Evolutionary conservation across 2,797 vertebrate genomes (phyloP).

Genomic region (Cetoscarus ocellatus): DNA sequence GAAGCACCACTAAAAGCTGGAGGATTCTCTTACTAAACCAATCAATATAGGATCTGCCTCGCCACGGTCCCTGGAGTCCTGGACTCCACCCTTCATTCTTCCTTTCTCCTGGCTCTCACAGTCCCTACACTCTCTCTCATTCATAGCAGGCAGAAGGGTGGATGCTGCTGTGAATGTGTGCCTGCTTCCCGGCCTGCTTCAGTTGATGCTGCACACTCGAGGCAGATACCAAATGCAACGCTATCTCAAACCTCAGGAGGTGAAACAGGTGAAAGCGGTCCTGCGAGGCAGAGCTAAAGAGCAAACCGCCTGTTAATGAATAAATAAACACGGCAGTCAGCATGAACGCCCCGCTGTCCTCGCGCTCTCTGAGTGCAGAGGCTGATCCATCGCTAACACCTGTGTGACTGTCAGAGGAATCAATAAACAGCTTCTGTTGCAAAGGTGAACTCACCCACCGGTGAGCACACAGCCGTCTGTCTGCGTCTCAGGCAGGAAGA

Average conservation of each 20-base stretch:
- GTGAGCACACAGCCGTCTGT: constrained; percentile 12
- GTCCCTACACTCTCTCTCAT: constrained; percentile 57
- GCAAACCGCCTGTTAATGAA: constrained; percentile 66
- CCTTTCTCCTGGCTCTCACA: constrained; percentile 35
- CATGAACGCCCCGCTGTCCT: constrained; percentile 49
- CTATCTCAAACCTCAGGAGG: constrained; percentile 54
- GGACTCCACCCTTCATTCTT: constrained; percentile 65
- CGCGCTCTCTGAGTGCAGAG: constrained; percentile 38
- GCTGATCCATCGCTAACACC: constrained; percentile 65
- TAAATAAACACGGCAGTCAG: constrained; percentile 67
- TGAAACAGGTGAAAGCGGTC: constrained; percentile 55
- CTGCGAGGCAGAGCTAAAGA: constrained; percentile 46
- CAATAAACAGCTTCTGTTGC: constrained; percentile 59
- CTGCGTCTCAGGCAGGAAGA: constrained; percentile 42
- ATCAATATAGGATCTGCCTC: constrained; percentile 79
- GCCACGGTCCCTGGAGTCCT: constrained; percentile 49
- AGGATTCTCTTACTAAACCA: constrained; percentile 84
- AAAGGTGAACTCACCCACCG: constrained; percentile 56
- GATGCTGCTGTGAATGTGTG: constrained; percentile 1
- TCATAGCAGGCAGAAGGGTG: constrained; percentile 28
- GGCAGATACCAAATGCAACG: constrained; percentile 33
- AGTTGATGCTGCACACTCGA: constrained; percentile 18
- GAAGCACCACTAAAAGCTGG: constrained; percentile 79
- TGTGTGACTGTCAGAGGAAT: constrained; percentile 67
- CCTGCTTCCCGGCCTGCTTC: neutral